phyloP scores from a whole-genome alignment of 2,113 vertebrate genomes.

The Syngnathus scovelli region DNA sequence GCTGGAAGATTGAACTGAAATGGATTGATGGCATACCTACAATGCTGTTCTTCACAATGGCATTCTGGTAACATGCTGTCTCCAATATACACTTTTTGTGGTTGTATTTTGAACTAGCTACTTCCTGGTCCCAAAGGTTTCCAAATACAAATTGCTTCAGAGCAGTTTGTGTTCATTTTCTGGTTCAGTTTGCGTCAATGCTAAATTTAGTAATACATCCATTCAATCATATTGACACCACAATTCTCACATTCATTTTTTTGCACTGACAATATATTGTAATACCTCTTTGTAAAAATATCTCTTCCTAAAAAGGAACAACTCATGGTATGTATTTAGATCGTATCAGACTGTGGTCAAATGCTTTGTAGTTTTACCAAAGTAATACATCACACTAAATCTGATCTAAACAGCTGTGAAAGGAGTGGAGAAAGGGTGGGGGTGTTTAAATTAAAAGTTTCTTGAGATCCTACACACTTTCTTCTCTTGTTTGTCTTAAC shows the following conservation, averaged over 20 bases:
- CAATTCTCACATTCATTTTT: background rate
- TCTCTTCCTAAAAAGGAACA: too few species aligned
- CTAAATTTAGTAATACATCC: too few species aligned
- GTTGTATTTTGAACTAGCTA: background rate
- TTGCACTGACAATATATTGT: background rate
- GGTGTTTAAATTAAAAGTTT: constrained; percentile 14
- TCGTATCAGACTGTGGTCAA: background rate
- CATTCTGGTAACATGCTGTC: background rate
- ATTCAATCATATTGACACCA: background rate
- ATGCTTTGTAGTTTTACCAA: background rate
- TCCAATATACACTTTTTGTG: background rate
- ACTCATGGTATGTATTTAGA: background rate
- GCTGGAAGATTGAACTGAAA: constrained; percentile 10
- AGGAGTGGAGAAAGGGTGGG: background rate
- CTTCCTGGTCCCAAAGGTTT: background rate
- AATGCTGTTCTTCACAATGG: constrained; percentile 7
- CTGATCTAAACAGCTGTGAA: constrained; percentile 5
- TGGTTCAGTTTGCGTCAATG: too few species aligned
- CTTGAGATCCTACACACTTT: constrained; percentile 18
- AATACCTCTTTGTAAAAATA: background rate
- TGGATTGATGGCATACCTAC: background rate
- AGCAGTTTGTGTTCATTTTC: too few species aligned
- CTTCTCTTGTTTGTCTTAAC: constrained; percentile 55
- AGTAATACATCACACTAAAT: constrained; percentile 7
- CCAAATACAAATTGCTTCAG: too few species aligned